Percentiles rank a stretch among this genome's conserved stretches.
Evolutionary conservation across 2,888 invertebrate genomes (phyloP).

Genomic region (Choristoneura rosaceana): DNA sequence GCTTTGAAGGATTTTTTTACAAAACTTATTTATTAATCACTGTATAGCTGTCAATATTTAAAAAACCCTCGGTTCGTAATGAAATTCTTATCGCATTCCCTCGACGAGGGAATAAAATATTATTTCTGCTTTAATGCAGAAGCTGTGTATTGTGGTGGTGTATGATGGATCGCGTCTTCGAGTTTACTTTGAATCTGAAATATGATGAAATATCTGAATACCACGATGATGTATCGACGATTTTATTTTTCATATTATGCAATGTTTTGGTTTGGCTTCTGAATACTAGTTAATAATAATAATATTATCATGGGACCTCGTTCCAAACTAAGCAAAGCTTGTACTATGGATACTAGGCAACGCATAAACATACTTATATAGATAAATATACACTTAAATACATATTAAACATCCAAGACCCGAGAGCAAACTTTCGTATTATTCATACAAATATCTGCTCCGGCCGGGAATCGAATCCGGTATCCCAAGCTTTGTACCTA

Average conservation of each 20-base stretch:
- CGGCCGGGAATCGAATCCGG: too few relatives aligned
- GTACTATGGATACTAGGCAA: too few relatives aligned
- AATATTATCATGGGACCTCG: too few relatives aligned
- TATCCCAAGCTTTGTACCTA: too few relatives aligned
- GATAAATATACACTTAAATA: too few relatives aligned
- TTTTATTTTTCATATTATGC: constrained; percentile 21
- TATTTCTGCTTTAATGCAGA: constrained; percentile 54
- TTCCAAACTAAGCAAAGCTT: too few relatives aligned
- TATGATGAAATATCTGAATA: constrained; percentile 37
- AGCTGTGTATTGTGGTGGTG: constrained; percentile 36
- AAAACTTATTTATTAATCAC: too few relatives aligned
- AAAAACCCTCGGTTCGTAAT: constrained; percentile 51
- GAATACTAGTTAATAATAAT: neutral
- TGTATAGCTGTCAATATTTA: constrained; percentile 42
- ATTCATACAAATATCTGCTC: too few relatives aligned
- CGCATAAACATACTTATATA: too few relatives aligned
- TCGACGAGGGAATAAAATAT: constrained; percentile 56
- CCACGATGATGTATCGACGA: constrained; percentile 32
- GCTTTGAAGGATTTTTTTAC: too few relatives aligned
- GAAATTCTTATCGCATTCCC: constrained; percentile 62
- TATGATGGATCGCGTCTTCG: constrained; percentile 39
- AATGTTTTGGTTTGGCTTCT: constrained; percentile 14
- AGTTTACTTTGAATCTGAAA: constrained; percentile 38
- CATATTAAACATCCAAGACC: too few relatives aligned
- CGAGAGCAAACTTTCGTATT: too few relatives aligned